A percentile compares a stretch with the other conserved stretches of the same genome.
These are phyloP conservation scores for Drosophila lacteicornis DNA, from an alignment of 1,140 invertebrate genomes.

Conservation along the genomic window DNA sequence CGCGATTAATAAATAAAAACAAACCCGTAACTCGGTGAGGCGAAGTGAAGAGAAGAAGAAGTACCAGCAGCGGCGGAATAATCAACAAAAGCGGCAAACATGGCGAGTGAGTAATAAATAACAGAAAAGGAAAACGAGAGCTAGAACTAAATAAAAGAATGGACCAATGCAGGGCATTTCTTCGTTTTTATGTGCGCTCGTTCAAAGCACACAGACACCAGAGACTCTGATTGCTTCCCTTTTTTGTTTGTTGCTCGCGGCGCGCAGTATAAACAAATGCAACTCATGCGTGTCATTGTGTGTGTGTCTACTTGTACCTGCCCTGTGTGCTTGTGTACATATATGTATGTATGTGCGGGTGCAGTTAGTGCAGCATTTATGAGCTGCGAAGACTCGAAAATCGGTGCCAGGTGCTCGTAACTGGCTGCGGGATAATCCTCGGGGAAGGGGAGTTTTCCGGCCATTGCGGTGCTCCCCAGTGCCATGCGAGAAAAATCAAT, in stretches of 20 bases:
- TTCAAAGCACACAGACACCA: conserved; percentile 15
- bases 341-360: conserved; percentile 31
- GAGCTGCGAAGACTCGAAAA: conserved; percentile 57
- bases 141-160: conserved; percentile 1
- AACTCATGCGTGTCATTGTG: conserved; percentile 68
- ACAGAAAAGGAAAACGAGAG: conserved; percentile 7
- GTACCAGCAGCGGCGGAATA: conserved; percentile 32
- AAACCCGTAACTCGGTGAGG: conserved; percentile 27
- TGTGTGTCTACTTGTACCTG: conserved; percentile 22
- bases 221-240: conserved; percentile 25
- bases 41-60: conserved; percentile 15
- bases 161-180: conserved; percentile 21
- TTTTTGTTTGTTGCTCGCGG: conserved; percentile 49
- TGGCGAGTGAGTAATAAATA: conserved; percentile 81
- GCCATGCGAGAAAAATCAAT: conserved; percentile 80
- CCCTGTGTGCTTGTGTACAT: conserved; percentile 5
- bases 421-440: not conserved
- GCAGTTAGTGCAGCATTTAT: conserved; percentile 61
- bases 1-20: conserved; percentile 18
- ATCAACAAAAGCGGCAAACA: conserved; percentile 61
- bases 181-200: conserved; percentile 16
- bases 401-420: conserved; percentile 55
- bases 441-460: conserved; percentile 9
- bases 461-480: conserved; percentile 21
- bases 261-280: conserved; percentile 70